Conservation (phyloP, 2,797 vertebrate species). For the Sciurus carolinensis region DNA sequence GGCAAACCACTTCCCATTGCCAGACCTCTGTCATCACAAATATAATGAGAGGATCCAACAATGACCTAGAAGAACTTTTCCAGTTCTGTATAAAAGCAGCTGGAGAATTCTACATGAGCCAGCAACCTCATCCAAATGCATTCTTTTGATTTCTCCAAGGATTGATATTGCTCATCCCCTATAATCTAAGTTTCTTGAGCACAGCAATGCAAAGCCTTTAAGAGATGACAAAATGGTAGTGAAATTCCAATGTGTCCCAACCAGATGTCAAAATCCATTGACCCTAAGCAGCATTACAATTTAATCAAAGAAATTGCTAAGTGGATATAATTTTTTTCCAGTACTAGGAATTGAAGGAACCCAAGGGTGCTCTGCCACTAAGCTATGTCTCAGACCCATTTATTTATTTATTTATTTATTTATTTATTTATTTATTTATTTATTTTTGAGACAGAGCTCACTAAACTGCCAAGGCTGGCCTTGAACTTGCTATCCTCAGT, state of each 20-base stretch:
- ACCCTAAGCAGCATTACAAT: background rate
- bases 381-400: too few species aligned
- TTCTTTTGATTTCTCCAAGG: background rate
- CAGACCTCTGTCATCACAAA: background rate
- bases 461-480: too few species aligned
- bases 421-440: too few species aligned
- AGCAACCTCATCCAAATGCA: background rate
- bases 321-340: background rate
- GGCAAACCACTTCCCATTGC: background rate
- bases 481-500: too few species aligned
- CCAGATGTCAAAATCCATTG: constrained; percentile 14
- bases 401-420: too few species aligned
- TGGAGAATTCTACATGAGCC: background rate
- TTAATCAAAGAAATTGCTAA: background rate
- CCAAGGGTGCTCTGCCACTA: too few species aligned
- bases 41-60: background rate
- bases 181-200: background rate
- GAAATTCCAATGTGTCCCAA: background rate
- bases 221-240: background rate
- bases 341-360: too few species aligned
- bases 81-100: background rate
- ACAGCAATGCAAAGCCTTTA: background rate
- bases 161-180: background rate
- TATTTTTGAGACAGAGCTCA: too few species aligned
- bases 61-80: background rate